Base-by-base conservation (phyloP, 2,888 invertebrate genomes). In the Lobophora halterata region DNA sequence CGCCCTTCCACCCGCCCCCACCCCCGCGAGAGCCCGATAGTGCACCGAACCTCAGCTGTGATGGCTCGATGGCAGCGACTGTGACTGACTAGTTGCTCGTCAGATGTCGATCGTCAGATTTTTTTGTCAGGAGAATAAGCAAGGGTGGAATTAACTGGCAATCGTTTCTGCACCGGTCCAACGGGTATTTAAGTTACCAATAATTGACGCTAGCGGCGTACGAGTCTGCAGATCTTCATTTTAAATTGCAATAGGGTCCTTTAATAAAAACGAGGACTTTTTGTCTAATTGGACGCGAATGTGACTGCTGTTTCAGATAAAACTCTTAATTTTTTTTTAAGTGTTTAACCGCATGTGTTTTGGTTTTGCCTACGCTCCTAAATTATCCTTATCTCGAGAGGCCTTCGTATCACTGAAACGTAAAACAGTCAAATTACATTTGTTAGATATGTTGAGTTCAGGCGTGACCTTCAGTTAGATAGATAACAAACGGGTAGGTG, bases 81-180 rank as follows among this genome's bases (percentile, higher is more conserved):
- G 38, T n/a, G n/a, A n/a, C 30, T 44, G 38, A 30, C 35, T 46
- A 42, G 36, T 32, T 36, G 66, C 69, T 66, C 68, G 73, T 82
- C 81, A 81, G 77, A 81, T 82, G 81, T 79, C 72, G 79, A 81
- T 82, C 80, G 67, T 65, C 63, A 63, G 64, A 57, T 65, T 76
- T 78, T 38, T 77, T 76, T 71, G 65, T 60, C 56, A 57, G 55
- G 19, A 52, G 49, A 42, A 51, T 52, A 52, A 55, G 52, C 43
- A 54, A 46, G 59, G 57, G 54, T 55, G 43, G 49, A 48, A 55
- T 47, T 54, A 49, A 41, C 48, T 48, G 39, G 20, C 40, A 31
- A 44, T 48, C 48, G 41, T 48, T 48, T 43, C 40, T 50, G 39
- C 45, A 52, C 50, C 41, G 40, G 49, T 49, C 44, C 33, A 46